Evolutionary conservation across 2,797 vertebrate species (phyloP).

Genomic region (Enteromius thamalakanensis): DNA sequence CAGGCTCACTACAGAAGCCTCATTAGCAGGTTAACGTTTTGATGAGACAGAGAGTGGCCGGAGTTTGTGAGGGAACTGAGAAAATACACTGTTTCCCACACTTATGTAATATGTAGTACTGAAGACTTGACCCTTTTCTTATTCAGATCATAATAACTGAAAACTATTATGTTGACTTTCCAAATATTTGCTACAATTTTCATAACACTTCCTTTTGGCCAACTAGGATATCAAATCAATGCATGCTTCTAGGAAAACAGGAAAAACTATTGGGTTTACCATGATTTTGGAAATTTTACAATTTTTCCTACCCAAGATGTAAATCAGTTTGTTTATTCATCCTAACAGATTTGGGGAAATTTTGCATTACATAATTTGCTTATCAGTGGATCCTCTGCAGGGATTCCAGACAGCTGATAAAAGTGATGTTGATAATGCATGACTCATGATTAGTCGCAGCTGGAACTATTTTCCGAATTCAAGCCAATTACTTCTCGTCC

Average conservation of each 20-base stretch:
- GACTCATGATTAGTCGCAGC: too few species aligned
- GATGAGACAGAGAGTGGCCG: neutral
- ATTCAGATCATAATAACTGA: constrained; percentile 58
- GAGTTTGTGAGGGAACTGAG: neutral
- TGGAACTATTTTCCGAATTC: too few species aligned
- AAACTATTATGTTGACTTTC: constrained; percentile 53
- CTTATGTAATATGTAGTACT: constrained; percentile 54
- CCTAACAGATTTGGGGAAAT: neutral
- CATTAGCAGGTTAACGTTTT: constrained; percentile 58
- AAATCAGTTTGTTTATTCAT: neutral
- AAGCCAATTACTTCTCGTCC: too few species aligned
- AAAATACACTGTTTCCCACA: constrained; percentile 15
- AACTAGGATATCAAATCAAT: neutral
- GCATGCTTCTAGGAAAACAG: neutral
- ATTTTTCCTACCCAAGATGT: neutral
- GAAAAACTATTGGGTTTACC: neutral
- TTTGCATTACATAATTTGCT: neutral
- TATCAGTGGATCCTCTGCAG: neutral
- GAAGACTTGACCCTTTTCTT: constrained; percentile 43
- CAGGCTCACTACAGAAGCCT: constrained; percentile 55
- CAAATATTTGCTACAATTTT: constrained; percentile 56
- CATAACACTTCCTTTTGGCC: constrained; percentile 61
- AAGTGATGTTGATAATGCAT: too few species aligned
- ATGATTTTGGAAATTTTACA: neutral
- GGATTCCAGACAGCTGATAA: neutral